These are phyloP conservation scores for Lasioglossum zephyrum DNA, from an alignment of 2,888 invertebrate species.

Conservation along the genomic window DNA sequence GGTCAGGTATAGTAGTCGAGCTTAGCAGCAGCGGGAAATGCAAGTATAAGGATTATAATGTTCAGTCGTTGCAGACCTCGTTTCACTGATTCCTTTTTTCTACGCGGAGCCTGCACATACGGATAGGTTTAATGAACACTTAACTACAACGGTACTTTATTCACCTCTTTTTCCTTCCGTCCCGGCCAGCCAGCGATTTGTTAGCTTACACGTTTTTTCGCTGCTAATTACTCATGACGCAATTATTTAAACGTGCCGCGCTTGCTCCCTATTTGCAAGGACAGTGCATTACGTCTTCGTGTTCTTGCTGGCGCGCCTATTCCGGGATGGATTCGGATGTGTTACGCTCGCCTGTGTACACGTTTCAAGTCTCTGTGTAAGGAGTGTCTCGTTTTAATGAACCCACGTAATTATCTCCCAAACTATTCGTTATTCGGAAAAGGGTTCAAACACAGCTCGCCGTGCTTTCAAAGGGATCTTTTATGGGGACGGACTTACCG, in stretches of 20 bases:
- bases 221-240: slow-evolving; percentile 42
- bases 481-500: neutral
- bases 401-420: slow-evolving; percentile 4
- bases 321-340: neutral
- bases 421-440: neutral
- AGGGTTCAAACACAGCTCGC: neutral
- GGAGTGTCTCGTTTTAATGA: neutral
- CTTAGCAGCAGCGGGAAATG: slow-evolving; percentile 7
- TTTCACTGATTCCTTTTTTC: slow-evolving; percentile 20
- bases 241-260: slow-evolving; percentile 25
- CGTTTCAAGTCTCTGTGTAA: neutral
- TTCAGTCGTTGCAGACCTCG: neutral
- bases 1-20: slow-evolving; percentile 1
- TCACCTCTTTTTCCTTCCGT: slow-evolving; percentile 2
- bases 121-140: slow-evolving; percentile 56
- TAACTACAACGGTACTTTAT: slow-evolving; percentile 43
- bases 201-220: neutral
- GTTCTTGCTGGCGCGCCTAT: neutral
- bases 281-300: slow-evolving; percentile 2
- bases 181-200: slow-evolving; percentile 13
- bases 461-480: neutral
- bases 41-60: slow-evolving; percentile 21
- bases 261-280: neutral
- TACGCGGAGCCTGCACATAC: neutral
- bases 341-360: neutral